Conservation (phyloP, 2,113 vertebrate genomes). For the Limanda limanda region DNA sequence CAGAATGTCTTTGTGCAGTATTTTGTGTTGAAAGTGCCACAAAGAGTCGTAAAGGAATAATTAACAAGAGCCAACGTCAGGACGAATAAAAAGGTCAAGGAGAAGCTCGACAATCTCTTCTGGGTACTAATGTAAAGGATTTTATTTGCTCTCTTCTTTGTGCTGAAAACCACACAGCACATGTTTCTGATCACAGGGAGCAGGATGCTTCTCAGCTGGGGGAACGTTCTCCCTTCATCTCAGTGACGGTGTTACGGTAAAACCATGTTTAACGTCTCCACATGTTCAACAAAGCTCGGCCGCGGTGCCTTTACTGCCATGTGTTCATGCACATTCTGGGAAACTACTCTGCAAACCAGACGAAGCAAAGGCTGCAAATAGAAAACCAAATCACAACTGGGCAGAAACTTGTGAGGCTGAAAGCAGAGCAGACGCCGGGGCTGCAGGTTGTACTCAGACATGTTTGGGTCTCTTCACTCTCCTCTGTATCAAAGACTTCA, state of each 20-base stretch:
- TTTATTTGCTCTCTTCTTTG: neutral
- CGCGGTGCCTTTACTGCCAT: neutral
- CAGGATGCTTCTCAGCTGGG: neutral
- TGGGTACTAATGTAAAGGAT: neutral
- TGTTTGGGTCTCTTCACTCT: slow-evolving; percentile 52
- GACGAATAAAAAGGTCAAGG: neutral
- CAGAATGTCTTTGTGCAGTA: neutral
- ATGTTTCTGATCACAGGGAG: slow-evolving; percentile 34
- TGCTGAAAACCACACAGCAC: slow-evolving; percentile 19
- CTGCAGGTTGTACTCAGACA: slow-evolving; percentile 30
- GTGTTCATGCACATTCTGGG: neutral
- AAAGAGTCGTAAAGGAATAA: neutral
- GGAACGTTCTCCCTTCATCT: neutral
- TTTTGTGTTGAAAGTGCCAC: neutral
- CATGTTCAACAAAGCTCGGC: neutral
- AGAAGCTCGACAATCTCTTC: neutral
- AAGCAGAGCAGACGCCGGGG: neutral
- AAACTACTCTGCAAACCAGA: no score
- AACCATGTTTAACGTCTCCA: neutral
- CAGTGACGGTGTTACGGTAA: neutral
- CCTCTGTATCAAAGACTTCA: slow-evolving; percentile 47
- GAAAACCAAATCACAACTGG: neutral
- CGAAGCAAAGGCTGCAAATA: no score
- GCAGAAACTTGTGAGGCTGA: neutral
- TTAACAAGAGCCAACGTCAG: neutral